These are phyloP conservation scores for Macrotis lagotis DNA, from an alignment of 2,113 vertebrate genomes.

Conservation along the genomic window DNA sequence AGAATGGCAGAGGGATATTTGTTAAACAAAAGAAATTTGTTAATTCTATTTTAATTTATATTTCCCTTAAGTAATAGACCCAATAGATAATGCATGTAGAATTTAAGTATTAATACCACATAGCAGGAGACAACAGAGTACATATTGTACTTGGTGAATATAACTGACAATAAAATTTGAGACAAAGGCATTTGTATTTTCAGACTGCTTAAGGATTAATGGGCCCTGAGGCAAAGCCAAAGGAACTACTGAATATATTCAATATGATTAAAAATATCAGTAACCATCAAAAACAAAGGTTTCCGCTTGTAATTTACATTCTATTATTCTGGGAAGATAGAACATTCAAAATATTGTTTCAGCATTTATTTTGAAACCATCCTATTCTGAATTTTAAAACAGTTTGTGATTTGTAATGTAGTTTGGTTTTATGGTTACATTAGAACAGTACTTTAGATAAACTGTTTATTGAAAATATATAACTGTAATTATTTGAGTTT, in stretches of 20 bases:
- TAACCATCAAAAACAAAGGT: constrained; percentile 52
- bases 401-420: neutral
- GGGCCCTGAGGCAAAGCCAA: constrained; percentile 66
- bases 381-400: neutral
- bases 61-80: constrained; percentile 69
- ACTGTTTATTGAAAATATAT: neutral
- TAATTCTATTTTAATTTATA: constrained; percentile 73
- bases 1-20: neutral
- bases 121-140: constrained; percentile 60
- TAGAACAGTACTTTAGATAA: neutral
- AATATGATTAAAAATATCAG: constrained; percentile 63
- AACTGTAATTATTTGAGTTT: neutral
- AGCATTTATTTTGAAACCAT: neutral
- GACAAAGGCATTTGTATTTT: constrained; percentile 61
- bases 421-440: neutral
- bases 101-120: constrained; percentile 61
- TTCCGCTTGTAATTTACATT: constrained; percentile 56
- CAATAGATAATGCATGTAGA: constrained; percentile 57
- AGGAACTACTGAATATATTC: constrained; percentile 55
- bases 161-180: constrained; percentile 62
- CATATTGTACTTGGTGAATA: constrained; percentile 39
- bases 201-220: constrained; percentile 62
- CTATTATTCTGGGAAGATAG: constrained; percentile 38
- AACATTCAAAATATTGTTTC: neutral
- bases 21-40: constrained; percentile 45